phyloP scores from a whole-genome alignment of 2,113 vertebrate genomes.

The Xyrauchen texanus region DNA sequence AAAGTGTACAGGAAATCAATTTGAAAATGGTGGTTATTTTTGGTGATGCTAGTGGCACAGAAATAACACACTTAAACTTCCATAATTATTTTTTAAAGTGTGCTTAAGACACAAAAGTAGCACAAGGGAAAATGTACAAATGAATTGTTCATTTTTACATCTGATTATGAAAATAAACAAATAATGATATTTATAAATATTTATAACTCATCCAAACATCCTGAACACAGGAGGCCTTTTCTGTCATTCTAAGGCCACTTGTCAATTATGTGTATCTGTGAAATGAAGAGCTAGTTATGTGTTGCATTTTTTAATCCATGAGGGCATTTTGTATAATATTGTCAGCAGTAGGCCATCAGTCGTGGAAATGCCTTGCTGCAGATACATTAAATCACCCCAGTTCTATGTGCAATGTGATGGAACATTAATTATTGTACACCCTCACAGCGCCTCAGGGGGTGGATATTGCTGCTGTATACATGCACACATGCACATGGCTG shows the following conservation, averaged over 20 bases:
- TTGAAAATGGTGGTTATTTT: no score
- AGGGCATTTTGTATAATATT: conserved; percentile 38
- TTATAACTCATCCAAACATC: neutral
- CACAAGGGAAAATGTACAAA: no score
- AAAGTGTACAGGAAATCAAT: no score
- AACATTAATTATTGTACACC: conserved; percentile 44
- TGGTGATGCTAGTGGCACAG: no score
- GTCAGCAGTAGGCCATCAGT: conserved; percentile 36
- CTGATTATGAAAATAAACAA: no score
- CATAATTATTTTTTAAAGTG: no score
- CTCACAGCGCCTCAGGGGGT: conserved; percentile 32
- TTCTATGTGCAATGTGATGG: conserved; percentile 30
- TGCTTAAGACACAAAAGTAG: no score
- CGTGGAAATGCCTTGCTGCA: conserved; percentile 15
- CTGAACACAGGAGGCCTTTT: neutral
- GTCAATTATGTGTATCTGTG: neutral
- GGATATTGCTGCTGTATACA: neutral
- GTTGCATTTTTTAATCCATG: neutral
- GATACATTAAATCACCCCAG: conserved; percentile 41
- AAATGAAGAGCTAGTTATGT: neutral
- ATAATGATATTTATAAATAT: no score
- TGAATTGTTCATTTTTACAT: no score
- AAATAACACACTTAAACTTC: no score
- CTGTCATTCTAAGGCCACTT: neutral
- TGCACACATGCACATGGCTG: conserved; percentile 3